Percentiles rank a stretch among this genome's conserved stretches.
Evolutionary conservation across 2,888 invertebrate species (phyloP).

Genomic region (Rotaria macrura): DNA sequence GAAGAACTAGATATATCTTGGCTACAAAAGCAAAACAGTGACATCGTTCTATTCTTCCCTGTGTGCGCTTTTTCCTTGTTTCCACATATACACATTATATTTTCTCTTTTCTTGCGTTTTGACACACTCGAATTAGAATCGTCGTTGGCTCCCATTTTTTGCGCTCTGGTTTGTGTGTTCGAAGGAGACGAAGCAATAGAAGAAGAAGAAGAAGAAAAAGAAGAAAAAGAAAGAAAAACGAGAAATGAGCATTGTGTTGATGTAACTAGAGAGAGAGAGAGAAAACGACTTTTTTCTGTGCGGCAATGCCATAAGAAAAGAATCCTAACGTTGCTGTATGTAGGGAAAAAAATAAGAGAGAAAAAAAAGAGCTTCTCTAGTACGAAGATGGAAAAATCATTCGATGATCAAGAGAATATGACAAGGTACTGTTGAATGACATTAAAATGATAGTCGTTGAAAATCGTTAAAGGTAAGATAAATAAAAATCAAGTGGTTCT

Average conservation of each 20-base stretch:
- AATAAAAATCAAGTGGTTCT: background rate
- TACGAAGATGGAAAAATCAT: background rate
- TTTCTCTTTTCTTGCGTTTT: conserved; percentile 9
- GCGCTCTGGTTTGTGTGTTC: background rate
- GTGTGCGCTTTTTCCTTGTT: background rate
- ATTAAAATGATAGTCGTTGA: background rate
- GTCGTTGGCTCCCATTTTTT: background rate
- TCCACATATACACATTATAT: background rate
- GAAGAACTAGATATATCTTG: background rate
- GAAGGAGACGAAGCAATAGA: no score
- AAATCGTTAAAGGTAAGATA: background rate
- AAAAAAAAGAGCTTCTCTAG: background rate
- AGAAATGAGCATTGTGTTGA: background rate
- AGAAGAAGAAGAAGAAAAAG: background rate
- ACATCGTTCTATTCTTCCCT: background rate
- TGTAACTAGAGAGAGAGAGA: background rate
- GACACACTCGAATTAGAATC: conserved; percentile 12
- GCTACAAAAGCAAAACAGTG: background rate
- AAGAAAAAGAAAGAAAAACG: background rate
- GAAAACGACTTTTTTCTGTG: background rate
- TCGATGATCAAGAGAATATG: background rate
- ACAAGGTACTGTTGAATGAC: background rate
- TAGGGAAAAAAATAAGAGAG: background rate
- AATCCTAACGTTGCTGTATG: background rate
- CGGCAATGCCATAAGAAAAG: background rate